These are phyloP conservation scores for Atta colombica DNA, from an alignment of 1,140 invertebrate species.

Conservation along the genomic window DNA sequence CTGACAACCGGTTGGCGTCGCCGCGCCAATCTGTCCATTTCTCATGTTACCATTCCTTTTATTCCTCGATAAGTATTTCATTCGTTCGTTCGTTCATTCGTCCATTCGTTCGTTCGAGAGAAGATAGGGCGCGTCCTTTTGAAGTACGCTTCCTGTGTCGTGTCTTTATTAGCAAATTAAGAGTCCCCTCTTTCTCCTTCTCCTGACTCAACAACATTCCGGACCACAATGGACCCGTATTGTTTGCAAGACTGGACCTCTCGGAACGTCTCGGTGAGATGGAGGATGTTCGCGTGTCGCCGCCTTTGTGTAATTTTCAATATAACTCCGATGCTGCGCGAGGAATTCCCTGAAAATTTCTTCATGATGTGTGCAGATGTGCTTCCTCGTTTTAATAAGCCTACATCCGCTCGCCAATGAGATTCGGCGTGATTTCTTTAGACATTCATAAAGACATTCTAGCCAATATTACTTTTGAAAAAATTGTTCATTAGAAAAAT, in stretches of 20 bases:
- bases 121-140: conserved; percentile 37
- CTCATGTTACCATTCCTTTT: conserved; percentile 19
- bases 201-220: neutral
- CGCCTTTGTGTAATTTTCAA: conserved; percentile 63
- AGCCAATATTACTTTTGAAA: neutral
- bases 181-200: neutral
- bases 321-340: conserved; percentile 38
- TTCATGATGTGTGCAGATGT: neutral
- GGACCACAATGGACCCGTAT: conserved; percentile 54
- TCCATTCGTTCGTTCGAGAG: neutral
- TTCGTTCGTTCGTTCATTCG: neutral
- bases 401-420: conserved; percentile 26
- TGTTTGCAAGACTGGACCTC: conserved; percentile 54
- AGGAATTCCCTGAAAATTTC: conserved; percentile 19
- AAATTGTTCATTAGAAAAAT: conserved; percentile 5
- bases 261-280: conserved; percentile 38
- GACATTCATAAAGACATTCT: neutral
- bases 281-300: conserved; percentile 47
- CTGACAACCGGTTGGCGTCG: conserved; percentile 18
- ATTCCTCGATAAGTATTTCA: conserved; percentile 49
- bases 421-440: neutral
- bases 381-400: conserved; percentile 28
- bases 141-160: conserved; percentile 51
- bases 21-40: conserved; percentile 33
- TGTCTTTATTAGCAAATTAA: conserved; percentile 64